Evolutionary conservation across 2,113 vertebrate genomes (phyloP).

Genomic region (Alligator mississippiensis): DNA sequence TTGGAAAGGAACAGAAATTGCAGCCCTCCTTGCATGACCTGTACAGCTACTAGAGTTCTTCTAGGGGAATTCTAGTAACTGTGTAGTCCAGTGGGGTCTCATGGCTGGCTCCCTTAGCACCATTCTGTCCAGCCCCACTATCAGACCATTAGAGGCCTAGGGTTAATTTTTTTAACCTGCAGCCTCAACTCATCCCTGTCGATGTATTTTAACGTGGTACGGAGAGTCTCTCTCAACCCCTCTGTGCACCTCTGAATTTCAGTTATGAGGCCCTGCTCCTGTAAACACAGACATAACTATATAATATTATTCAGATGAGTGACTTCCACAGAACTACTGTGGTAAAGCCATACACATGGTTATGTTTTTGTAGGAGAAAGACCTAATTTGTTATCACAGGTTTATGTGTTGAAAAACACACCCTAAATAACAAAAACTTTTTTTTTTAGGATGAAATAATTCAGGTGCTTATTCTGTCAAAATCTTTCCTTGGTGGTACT

Average conservation of each 20-base stretch:
- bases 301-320: background rate
- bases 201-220: background rate
- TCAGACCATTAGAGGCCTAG: background rate
- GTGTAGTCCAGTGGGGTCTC: background rate
- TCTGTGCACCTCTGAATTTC: background rate
- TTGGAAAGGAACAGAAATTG: background rate
- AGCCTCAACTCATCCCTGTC: background rate
- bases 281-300: rapidly evolving
- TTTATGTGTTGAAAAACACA: slow-evolving; percentile 15
- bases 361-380: slow-evolving; percentile 14
- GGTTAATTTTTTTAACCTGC: background rate
- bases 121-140: background rate
- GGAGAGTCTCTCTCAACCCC: background rate
- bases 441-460: slow-evolving; percentile 53
- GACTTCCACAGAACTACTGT: background rate
- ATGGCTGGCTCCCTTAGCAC: rapidly evolving
- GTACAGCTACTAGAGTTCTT: background rate
- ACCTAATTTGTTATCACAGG: slow-evolving; percentile 17
- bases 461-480: slow-evolving; percentile 42
- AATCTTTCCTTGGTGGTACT: slow-evolving; percentile 44
- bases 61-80: no score
- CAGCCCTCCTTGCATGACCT: background rate
- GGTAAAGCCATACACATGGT: background rate
- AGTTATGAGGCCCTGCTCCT: background rate
- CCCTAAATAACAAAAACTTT: slow-evolving; percentile 28